Conservation (phyloP, 2,797 vertebrate species). For the Molossus molossus region DNA sequence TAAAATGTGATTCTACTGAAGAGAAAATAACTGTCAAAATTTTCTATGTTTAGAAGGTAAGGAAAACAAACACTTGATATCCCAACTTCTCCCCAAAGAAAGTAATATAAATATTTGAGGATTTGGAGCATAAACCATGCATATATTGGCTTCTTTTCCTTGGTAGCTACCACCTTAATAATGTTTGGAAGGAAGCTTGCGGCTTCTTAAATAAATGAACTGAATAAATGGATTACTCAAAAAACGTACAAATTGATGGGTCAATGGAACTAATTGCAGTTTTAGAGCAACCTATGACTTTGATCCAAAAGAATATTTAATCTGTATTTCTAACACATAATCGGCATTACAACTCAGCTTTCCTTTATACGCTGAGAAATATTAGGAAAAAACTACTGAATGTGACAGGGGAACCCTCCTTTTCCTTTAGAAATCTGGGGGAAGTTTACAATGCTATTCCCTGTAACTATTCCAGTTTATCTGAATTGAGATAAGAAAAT, state of each 20-base stretch:
- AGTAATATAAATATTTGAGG: slow-evolving; percentile 74
- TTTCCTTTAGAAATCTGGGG: slow-evolving; percentile 38
- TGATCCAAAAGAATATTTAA: slow-evolving; percentile 25
- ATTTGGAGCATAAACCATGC: slow-evolving; percentile 62
- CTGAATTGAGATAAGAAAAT: slow-evolving; percentile 72
- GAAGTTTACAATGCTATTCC: slow-evolving; percentile 11
- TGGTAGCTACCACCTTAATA: slow-evolving; percentile 64
- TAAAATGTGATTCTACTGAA: neutral
- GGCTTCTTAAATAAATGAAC: slow-evolving; percentile 71
- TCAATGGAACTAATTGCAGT: neutral
- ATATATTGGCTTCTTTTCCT: slow-evolving; percentile 66
- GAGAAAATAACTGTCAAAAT: slow-evolving; percentile 34
- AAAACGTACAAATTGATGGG: slow-evolving; percentile 27
- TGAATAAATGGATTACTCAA: slow-evolving; percentile 59
- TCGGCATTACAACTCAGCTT: neutral
- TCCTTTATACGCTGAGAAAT: slow-evolving; percentile 42
- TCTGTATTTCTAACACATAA: slow-evolving; percentile 1
- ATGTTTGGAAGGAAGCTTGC: slow-evolving; percentile 61
- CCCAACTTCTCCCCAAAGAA: slow-evolving; percentile 62
- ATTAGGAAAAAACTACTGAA: neutral
- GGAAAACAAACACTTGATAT: slow-evolving; percentile 67
- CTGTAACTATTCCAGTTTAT: slow-evolving; percentile 49
- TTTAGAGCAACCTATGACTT: slow-evolving; percentile 25
- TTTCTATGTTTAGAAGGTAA: slow-evolving; percentile 56
- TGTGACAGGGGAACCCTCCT: neutral